phyloP scores from a whole-genome alignment of 2,888 invertebrate species.

The Leucophenga montana region DNA sequence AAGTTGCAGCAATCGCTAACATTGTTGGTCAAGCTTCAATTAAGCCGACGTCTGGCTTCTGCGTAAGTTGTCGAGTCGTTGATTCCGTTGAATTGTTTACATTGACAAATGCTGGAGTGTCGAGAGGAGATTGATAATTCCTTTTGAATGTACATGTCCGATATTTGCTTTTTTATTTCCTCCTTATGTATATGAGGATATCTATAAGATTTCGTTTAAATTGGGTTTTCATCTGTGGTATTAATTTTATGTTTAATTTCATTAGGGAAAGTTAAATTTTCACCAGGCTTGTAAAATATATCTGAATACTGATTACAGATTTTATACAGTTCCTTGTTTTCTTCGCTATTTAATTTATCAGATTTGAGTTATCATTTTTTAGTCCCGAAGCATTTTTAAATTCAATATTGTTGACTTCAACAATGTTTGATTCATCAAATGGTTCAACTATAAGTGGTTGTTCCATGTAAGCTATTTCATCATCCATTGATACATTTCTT shows the following conservation, averaged over 20 bases:
- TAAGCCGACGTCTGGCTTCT: too few relatives aligned
- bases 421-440: not conserved
- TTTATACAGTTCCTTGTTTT: not conserved
- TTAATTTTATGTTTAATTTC: not conserved
- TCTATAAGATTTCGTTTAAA: not conserved
- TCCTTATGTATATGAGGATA: constrained; percentile 5
- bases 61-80: too few relatives aligned
- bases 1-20: too few relatives aligned
- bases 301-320: not conserved
- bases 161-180: not conserved
- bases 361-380: not conserved
- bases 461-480: not conserved
- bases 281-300: not conserved
- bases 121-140: not conserved
- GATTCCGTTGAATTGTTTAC: too few relatives aligned
- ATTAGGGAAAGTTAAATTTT: not conserved
- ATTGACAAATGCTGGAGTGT: too few relatives aligned
- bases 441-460: not conserved
- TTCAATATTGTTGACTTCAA: not conserved
- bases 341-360: not conserved
- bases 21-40: too few relatives aligned
- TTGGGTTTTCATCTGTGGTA: not conserved
- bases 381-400: not conserved
- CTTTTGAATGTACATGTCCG: not conserved
- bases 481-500: not conserved